phyloP scores from a whole-genome alignment of 1,140 invertebrate genomes.

The Trialeurodes vaporariorum region DNA sequence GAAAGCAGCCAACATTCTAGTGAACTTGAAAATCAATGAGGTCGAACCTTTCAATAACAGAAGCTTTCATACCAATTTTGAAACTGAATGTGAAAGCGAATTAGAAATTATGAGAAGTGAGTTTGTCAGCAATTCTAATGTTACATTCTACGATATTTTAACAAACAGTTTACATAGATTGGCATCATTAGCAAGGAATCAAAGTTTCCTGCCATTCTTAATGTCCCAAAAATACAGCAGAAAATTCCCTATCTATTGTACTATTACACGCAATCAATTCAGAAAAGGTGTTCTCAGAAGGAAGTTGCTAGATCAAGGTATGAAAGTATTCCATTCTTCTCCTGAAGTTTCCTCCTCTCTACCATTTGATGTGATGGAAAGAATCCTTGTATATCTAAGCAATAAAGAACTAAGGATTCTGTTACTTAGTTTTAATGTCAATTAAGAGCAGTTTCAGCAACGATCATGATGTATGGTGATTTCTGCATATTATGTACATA shows the following conservation, averaged over 20 bases:
- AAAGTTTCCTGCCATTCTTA: background rate
- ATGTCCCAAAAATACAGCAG: background rate
- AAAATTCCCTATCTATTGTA: background rate
- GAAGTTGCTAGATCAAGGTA: background rate
- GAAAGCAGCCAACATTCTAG: no score
- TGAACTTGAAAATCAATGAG: no score
- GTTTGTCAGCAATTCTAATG: background rate
- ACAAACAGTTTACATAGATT: background rate
- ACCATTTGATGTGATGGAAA: background rate
- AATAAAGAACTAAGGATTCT: background rate
- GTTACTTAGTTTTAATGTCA: no score
- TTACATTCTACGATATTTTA: background rate
- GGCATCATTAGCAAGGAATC: background rate
- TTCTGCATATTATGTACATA: no score
- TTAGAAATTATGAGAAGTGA: background rate
- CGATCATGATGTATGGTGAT: no score
- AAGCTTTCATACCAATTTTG: no score
- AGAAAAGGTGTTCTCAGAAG: background rate
- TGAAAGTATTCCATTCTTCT: background rate
- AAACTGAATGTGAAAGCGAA: background rate
- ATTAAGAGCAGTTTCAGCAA: no score
- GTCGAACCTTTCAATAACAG: no score
- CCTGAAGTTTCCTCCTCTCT: background rate
- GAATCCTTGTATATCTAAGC: background rate
- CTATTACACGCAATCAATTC: background rate